phyloP scores from a whole-genome alignment of 2,797 vertebrate genomes.

The Momotus momota region DNA sequence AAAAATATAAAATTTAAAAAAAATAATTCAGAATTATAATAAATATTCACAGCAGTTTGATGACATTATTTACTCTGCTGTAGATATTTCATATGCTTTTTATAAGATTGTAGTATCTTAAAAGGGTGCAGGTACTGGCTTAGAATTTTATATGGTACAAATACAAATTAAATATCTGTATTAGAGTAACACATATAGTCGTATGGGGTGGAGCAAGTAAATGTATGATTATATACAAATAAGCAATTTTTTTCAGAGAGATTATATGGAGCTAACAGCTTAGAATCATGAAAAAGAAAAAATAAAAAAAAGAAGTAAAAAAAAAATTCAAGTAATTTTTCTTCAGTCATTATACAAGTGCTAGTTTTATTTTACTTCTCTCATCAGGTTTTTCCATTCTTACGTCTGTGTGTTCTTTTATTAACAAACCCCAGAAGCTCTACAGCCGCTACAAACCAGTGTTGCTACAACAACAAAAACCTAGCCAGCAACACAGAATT shows the following conservation, averaged over 20 bases:
- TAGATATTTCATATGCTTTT: background rate
- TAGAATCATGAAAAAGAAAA: background rate
- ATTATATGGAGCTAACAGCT: background rate
- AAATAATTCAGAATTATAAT: background rate
- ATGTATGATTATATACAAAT: background rate
- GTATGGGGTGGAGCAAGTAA: background rate
- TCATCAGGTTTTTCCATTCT: background rate
- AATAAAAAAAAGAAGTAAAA: background rate
- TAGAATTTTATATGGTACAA: background rate
- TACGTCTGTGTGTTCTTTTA: background rate
- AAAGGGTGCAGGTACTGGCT: background rate
- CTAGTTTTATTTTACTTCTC: background rate
- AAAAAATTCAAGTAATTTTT: background rate
- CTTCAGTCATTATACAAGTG: background rate
- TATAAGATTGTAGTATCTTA: background rate
- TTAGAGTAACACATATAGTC: background rate
- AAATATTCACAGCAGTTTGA: background rate
- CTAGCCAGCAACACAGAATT: background rate
- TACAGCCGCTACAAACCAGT: background rate
- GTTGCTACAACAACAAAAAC: background rate
- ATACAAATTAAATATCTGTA: background rate
- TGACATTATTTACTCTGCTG: background rate
- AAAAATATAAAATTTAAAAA: background rate
- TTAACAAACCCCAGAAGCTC: background rate
- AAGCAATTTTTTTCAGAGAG: background rate